phyloP scores from a whole-genome alignment of 2,113 vertebrate species.

The Girardinichthys multiradiatus region DNA sequence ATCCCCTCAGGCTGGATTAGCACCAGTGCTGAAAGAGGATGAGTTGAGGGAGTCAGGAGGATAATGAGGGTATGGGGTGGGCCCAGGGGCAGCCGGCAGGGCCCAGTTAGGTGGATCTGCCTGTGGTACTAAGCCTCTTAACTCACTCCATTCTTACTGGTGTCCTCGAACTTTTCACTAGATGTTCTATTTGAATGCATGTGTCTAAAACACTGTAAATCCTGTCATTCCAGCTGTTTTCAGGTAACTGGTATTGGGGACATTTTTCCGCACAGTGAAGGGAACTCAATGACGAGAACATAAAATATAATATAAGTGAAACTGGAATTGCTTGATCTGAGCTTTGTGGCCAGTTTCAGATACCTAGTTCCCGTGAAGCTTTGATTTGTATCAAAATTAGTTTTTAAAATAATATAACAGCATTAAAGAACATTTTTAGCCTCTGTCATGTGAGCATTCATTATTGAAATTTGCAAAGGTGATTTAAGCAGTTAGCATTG shows the following conservation, averaged over 20 bases:
- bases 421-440: background rate
- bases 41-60: constrained; percentile 56
- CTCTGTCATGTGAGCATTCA: too few relatives aligned
- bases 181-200: constrained; percentile 21
- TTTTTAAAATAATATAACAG: background rate
- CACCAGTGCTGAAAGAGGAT: constrained; percentile 56
- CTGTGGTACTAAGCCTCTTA: constrained; percentile 68
- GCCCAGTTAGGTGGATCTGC: constrained; percentile 63
- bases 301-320: too few relatives aligned
- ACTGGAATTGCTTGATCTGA: background rate
- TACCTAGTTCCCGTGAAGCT: background rate
- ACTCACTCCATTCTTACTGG: constrained; percentile 49
- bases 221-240: constrained; percentile 17
- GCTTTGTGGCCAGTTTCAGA: background rate
- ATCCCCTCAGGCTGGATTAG: constrained; percentile 62
- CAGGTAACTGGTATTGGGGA: background rate
- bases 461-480: too few relatives aligned
- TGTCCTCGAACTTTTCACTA: constrained; percentile 32
- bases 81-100: constrained; percentile 53
- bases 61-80: constrained; percentile 68
- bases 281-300: background rate
- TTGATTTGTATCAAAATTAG: background rate
- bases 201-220: constrained; percentile 50
- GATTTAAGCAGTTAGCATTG: too few relatives aligned
- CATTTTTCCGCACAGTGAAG: background rate